Evolutionary conservation across 2,888 invertebrate species (phyloP).

Genomic region (Hydrotaea diabolus): DNA sequence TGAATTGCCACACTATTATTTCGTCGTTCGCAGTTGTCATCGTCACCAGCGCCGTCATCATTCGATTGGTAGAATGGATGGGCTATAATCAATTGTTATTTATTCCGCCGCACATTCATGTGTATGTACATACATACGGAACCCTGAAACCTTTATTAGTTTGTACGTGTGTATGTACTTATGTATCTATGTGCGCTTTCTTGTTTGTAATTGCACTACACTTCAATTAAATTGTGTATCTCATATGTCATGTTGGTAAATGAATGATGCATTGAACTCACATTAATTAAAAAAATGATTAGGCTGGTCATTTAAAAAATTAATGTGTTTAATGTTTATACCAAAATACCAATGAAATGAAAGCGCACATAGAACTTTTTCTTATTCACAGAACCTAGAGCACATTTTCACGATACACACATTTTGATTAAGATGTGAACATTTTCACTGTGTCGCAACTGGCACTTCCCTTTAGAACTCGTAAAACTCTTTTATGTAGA

Average conservation of each 20-base stretch:
- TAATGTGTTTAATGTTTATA: neutral
- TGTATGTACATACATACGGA: neutral
- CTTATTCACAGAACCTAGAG: too few relatives aligned
- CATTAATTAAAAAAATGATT: constrained; percentile 14
- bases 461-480: too few relatives aligned
- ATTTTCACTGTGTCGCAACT: too few relatives aligned
- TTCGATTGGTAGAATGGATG: neutral
- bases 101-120: neutral
- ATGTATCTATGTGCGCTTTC: neutral
- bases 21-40: neutral
- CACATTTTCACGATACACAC: too few relatives aligned
- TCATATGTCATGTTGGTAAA: neutral
- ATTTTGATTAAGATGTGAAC: too few relatives aligned
- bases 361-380: neutral
- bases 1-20: neutral
- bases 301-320: neutral
- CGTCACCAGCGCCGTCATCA: constrained; percentile 1
- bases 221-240: constrained; percentile 3
- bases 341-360: neutral
- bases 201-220: neutral
- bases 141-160: neutral
- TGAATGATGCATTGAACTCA: neutral
- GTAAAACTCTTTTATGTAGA: too few relatives aligned
- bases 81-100: constrained; percentile 8
- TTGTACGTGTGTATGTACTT: neutral